These are phyloP conservation scores for Hermetia illucens DNA, from an alignment of 1,140 invertebrate species.

Conservation along the genomic window DNA sequence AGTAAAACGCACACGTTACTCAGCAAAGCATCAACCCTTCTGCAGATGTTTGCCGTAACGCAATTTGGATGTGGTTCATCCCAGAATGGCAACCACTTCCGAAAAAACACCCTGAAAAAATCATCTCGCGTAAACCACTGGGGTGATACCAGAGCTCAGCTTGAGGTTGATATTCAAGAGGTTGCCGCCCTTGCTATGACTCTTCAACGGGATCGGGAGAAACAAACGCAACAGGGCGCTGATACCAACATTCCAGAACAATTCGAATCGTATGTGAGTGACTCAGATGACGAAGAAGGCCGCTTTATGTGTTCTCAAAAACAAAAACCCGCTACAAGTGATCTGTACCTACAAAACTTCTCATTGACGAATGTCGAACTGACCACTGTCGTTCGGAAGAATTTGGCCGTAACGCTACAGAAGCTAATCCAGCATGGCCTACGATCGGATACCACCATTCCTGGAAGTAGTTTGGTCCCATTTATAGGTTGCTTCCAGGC, in stretches of 20 bases:
- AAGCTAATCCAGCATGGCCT: constrained; percentile 92
- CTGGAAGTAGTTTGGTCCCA: constrained; percentile 54
- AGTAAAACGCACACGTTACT: constrained; percentile 41
- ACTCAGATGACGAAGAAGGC: constrained; percentile 57
- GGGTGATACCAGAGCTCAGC: constrained; percentile 81
- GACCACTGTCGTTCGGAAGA: constrained; percentile 79
- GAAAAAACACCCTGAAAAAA: constrained; percentile 73
- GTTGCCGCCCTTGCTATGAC: constrained; percentile 23
- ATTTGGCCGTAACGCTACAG: constrained; percentile 73
- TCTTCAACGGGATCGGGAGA: constrained; percentile 24
- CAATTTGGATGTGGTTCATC: constrained; percentile 70
- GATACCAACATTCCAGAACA: not conserved
- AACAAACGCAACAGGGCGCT: too few relatives aligned
- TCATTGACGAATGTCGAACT: too few relatives aligned
- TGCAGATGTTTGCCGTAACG: constrained; percentile 86
- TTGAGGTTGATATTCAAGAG: constrained; percentile 58
- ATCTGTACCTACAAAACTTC: too few relatives aligned
- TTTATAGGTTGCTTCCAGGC: constrained; percentile 75
- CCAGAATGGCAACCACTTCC: constrained; percentile 39
- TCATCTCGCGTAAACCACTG: constrained; percentile 76
- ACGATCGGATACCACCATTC: constrained; percentile 29
- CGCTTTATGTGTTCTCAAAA: too few relatives aligned
- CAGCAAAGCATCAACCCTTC: constrained; percentile 68
- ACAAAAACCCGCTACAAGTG: too few relatives aligned
- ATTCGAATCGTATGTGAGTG: too few relatives aligned